Base-by-base conservation (phyloP, 2,888 invertebrate species). In the Marasmarcha lunaedactyla region DNA sequence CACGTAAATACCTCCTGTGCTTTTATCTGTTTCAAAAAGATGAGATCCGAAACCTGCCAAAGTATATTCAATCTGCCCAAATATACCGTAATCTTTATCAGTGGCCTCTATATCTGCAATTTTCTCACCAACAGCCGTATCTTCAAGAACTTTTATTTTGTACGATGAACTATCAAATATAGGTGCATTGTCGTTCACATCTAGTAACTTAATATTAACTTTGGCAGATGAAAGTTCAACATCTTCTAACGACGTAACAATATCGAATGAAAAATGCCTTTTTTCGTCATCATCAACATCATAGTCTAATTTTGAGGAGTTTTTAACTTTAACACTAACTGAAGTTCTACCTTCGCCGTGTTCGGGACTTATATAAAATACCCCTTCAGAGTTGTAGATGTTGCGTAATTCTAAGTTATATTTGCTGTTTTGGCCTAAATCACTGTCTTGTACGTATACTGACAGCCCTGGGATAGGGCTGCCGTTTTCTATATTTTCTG, bases 101-200 rank as follows among this genome's bases (percentile, higher is more conserved):
- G 72, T 85, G 0, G 94, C 93, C 41, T 71, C 71, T 0, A 92
- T 84, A 37, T 88, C 83, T 0, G 89, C 89, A 15, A 93, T 87
- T 53, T 86, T 84, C 0, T 85, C 79, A 1, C 87, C 89, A 1
- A 86, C 71, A 0, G 85, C 71, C 0, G 88, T 79, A 60, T 90
- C 88, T 67, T 93, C 93, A 1, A 85, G 68, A 0, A 91, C 87
- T 33, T 86, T 84, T 33, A 92, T 85, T 40, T 87, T 86, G 54
- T 91, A 92, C 11, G 85, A 85, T 0, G 84, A 61, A 42, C 86
- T 74, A 6, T 86, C 78, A 54, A 93, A 93, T 27, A 87, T 65
- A 0, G 94, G 94, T 0, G 88, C 71, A 52, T 94, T 94, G 51
- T 94, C 94, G 55, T 94, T 94, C 37, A 90, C 89, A 63, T 94